Evolutionary conservation across 92 coral and sea anemone genomes (phyloP), one percentile per base, ranked within the genome.

Genomic region (Palythoa grandiflora): DNA sequence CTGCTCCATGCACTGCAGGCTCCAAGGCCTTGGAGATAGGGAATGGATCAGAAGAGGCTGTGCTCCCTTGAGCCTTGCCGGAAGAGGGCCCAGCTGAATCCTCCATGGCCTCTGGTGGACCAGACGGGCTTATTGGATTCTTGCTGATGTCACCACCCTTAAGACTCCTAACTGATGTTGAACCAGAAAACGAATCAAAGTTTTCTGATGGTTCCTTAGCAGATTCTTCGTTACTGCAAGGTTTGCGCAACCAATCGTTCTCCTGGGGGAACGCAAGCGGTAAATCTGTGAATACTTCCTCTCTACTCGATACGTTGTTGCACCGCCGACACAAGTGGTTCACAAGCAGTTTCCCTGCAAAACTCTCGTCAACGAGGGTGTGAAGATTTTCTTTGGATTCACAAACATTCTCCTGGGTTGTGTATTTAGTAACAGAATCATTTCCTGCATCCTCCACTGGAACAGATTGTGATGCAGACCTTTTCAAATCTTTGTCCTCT

Each of bases 111-210:
- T 87, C 98, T 11, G 77, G 78, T n/a, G 93, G 57, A 50, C 87
- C 81, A 1, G 90, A 16, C 9, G 98, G 63, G 28, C 93, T 79
- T 8, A 90, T 16, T 3, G 92, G 90, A 66, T 83, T 88, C 75
- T 94, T 93, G 68, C 92, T 92, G 6, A 94, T 89, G 61, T 96
- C 96, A 3, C 98, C 98, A 37, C 98, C 98, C 80, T 96, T 96
- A 9, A 96, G 86, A 88, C 95, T 96, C 84, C 94, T 90, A 35
- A 90, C 96, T 2, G 96, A 80, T 61, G 88, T 54, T 6, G 80
- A 86, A 38, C 79, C n/a, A 60, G 85, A 16, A 1, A 71, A 73
- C 6, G 70, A 11, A 28, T 94, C 93, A 19, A 75, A 66, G n/a
- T 92, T 89, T 60, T 94, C 95, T 11, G 72, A 59, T n/a, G 95